Evolutionary conservation across 2,113 vertebrate species (phyloP).

Genomic region (Galemys pyrenaicus): DNA sequence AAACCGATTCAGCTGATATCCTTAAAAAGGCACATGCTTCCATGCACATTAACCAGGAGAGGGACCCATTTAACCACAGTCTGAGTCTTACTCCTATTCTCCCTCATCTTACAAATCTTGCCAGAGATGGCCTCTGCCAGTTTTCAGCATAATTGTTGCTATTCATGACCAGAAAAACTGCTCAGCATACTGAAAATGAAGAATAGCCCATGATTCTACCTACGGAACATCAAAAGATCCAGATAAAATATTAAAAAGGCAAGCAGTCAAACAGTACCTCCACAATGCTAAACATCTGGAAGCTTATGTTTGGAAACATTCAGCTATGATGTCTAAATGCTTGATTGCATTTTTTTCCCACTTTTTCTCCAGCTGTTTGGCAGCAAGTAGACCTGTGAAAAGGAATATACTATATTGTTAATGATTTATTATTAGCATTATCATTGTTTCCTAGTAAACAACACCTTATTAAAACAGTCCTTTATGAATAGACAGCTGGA

Average conservation of each 20-base stretch:
- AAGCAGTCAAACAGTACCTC: conserved; percentile 63
- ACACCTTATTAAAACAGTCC: conserved; percentile 68
- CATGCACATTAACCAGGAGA: conserved; percentile 59
- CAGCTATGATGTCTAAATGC: conserved; percentile 61
- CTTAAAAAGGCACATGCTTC: conserved; percentile 43
- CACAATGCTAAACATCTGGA: conserved; percentile 71
- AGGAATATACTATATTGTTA: conserved; percentile 39
- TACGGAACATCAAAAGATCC: conserved; percentile 29
- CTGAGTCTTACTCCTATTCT: not conserved
- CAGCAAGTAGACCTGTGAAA: conserved; percentile 3
- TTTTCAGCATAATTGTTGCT: not conserved
- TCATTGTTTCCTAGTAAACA: conserved; percentile 69
- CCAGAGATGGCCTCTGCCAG: not conserved
- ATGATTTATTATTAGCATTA: conserved; percentile 15
- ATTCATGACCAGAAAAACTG: conserved; percentile 35
- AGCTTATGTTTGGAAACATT: conserved; percentile 68
- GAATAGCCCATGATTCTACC: not conserved
- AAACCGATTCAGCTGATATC: not conserved
- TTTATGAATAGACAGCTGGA: conserved; percentile 73
- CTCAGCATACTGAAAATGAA: conserved; percentile 50
- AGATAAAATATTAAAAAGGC: conserved; percentile 60
- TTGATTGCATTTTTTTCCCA: conserved; percentile 44
- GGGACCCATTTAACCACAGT: conserved; percentile 66
- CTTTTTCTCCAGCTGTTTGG: conserved; percentile 68
- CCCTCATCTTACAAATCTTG: not conserved